Percentiles rank a stretch among this genome's conserved stretches.
Evolutionary conservation across 1,140 invertebrate genomes (phyloP).

Genomic region (Mamestra configurata): DNA sequence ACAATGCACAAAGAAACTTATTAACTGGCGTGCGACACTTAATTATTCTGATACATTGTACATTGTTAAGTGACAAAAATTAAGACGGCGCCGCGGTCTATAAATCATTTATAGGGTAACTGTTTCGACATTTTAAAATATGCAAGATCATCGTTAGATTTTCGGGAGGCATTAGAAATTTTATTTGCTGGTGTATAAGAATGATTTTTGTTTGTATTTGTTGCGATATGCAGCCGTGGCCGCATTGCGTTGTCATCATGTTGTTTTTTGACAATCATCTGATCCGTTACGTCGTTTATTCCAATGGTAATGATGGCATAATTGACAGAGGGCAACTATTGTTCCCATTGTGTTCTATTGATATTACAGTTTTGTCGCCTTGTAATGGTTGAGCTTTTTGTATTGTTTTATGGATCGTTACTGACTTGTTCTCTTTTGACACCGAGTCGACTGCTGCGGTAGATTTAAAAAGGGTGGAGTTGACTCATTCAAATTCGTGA

Average conservation of each 20-base stretch:
- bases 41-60: constrained; percentile 72
- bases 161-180: constrained; percentile 45
- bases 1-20: constrained; percentile 38
- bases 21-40: constrained; percentile 52
- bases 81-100: constrained; percentile 69
- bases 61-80: constrained; percentile 74
- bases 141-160: constrained; percentile 68
- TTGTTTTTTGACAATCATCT: constrained; percentile 79
- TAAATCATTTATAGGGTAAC: constrained; percentile 81
- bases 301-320: constrained; percentile 87
- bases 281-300: constrained; percentile 85
- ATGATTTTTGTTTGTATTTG: constrained; percentile 57
- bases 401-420: constrained; percentile 80
- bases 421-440: constrained; percentile 73
- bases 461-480: constrained; percentile 83
- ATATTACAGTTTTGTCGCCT: constrained; percentile 87
- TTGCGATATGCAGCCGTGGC: constrained; percentile 51
- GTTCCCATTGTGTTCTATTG: constrained; percentile 86
- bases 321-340: constrained; percentile 87
- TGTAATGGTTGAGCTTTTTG: constrained; percentile 81
- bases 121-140: constrained; percentile 70
- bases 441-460: constrained; percentile 68
- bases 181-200: constrained; percentile 60
- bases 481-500: constrained; percentile 63
- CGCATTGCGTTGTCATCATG: constrained; percentile 69